These are phyloP conservation scores for Hydrozoanthus tunicans DNA, from an alignment of 64 coral and sea anemone species.

Conservation along the genomic window DNA sequence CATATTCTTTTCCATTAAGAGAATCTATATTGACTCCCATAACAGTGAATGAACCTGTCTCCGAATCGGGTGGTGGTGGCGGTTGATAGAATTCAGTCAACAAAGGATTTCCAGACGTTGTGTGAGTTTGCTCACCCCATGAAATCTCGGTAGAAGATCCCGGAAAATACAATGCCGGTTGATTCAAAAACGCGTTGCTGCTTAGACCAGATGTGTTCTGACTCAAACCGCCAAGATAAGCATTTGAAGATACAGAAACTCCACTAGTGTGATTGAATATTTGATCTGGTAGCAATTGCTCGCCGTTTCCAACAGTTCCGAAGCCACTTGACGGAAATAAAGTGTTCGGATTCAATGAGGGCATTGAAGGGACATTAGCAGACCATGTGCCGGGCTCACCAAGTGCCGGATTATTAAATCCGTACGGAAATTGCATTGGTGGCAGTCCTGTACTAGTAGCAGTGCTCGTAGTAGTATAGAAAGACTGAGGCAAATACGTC, in stretches of 20 bases:
- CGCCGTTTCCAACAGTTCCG: constrained; percentile 78
- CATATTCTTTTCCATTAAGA: constrained; percentile 86
- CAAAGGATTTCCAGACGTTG: constrained; percentile 56
- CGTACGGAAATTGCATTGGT: constrained; percentile 95
- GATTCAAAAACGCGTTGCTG: constrained; percentile 79
- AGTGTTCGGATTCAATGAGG: constrained; percentile 89
- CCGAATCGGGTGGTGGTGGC: constrained; percentile 71
- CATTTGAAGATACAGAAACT: constrained; percentile 91
- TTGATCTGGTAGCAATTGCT: constrained; percentile 89
- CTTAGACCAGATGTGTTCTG: constrained; percentile 70
- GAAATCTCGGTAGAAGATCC: constrained; percentile 96
- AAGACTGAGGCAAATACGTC: constrained; percentile 79
- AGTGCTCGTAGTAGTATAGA: constrained; percentile 84
- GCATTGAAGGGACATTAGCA: constrained; percentile 68
- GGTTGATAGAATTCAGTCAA: constrained; percentile 96
- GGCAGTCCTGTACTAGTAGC: constrained; percentile 89
- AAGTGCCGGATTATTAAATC: constrained; percentile 78
- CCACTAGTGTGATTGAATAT: constrained; percentile 95
- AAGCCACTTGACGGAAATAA: constrained; percentile 84
- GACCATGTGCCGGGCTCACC: constrained; percentile 95
- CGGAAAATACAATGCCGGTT: constrained; percentile 96
- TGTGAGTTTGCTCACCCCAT: constrained; percentile 91
- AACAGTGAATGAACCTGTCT: constrained; percentile 64
- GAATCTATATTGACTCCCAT: constrained; percentile 83
- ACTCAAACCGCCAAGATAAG: constrained; percentile 84